These are phyloP conservation scores for Trinorchestia longiramus DNA, from an alignment of 1,140 invertebrate genomes.

Conservation along the genomic window DNA sequence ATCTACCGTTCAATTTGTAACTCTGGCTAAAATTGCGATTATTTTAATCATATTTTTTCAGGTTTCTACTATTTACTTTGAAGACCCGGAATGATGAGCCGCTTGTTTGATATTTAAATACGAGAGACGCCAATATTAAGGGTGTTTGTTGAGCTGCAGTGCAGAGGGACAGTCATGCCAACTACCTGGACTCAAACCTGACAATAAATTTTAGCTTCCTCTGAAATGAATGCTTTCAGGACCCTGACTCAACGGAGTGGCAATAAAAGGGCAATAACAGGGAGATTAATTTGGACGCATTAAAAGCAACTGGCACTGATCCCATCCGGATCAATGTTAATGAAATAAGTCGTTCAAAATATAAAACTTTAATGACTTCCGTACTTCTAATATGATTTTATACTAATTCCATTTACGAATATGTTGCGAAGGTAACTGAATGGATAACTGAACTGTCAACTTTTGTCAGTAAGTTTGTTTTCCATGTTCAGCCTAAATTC, in stretches of 20 bases:
- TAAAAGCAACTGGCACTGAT: conserved; percentile 7
- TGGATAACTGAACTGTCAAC: neutral
- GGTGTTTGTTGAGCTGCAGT: neutral
- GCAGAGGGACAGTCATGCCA: neutral
- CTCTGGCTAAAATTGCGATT: too few species aligned
- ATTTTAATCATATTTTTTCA: too few species aligned
- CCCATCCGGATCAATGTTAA: neutral
- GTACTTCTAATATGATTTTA: neutral
- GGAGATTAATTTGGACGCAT: neutral
- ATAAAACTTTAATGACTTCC: neutral
- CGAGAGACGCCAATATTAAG: neutral
- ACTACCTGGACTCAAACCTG: neutral
- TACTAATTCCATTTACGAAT: neutral
- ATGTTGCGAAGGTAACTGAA: neutral
- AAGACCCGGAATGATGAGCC: too few species aligned
- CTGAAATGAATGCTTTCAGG: neutral
- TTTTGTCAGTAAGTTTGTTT: neutral
- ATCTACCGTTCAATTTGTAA: too few species aligned
- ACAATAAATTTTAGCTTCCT: neutral
- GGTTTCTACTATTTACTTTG: too few species aligned
- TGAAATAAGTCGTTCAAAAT: neutral
- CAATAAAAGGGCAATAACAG: neutral
- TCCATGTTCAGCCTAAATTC: neutral
- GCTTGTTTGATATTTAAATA: neutral
- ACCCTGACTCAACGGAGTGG: neutral